Evolutionary conservation across 2,113 vertebrate genomes (phyloP), one percentile per base, ranked within the genome.

Genomic region (Clarias magur): DNA sequence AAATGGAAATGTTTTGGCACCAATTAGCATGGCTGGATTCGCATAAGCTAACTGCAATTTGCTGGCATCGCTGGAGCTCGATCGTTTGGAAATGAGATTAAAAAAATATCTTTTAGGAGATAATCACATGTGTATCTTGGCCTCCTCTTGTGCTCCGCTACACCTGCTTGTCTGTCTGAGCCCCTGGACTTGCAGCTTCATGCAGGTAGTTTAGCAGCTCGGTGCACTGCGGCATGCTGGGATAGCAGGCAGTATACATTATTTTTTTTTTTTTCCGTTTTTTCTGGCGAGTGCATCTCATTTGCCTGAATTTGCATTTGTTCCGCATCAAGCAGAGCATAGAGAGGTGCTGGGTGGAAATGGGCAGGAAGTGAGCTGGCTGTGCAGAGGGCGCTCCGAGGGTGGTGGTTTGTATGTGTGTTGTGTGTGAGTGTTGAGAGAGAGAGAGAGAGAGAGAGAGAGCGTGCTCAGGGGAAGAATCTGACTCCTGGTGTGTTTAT

Each of bases 271-370:
- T 11, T 38, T 1, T 65, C 2, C 30, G 38, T 70, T 25, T 65
- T 65, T 23, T 13, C 3, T 60, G 72, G 70, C 30, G 30, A 63
- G 94, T 88, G 91, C 94, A 94, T 95, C 92, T 95, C 92, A 93
- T 95, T 94, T 94, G 91, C 92, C 92, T 94, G 91, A 87, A 95
- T 95, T 95, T 91, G 92, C 94, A 95, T 93, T 92, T 88, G 93
- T 95, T 94, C 94, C 67, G 56, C 89, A 88, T 92, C 90, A 91
- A 91, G 88, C 88, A 88, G 90, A 91, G 82, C 91, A 89, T 79
- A 80, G 68, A 72, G 87, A 81, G 82, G 68, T 56, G 84, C 80
- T 85, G 75, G 3, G 38, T 65, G 86, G 86, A 88, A 17, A 30
- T 73, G 84, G 87, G 87, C 87, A 87, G 88, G 91, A 91, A 88